Evolutionary conservation across 2,113 vertebrate genomes (phyloP), one percentile per base, ranked within the genome.

Genomic region (Cavia aperea): DNA sequence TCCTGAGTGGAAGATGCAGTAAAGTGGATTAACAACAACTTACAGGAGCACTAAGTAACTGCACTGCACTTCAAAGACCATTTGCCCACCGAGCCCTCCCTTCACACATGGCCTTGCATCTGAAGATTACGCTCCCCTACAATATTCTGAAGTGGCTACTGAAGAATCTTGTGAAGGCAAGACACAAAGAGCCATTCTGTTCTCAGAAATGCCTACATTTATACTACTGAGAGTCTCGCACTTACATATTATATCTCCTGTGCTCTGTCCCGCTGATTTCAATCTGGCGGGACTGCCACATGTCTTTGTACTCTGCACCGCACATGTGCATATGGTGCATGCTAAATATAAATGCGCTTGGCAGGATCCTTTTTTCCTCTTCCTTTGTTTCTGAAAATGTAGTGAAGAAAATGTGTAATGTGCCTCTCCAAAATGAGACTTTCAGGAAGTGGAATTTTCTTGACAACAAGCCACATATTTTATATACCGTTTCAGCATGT

Each of bases 321-420:
- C 95, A 93, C 95, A 95, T 66, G 68, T 97, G 96, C 87, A 84
- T 96, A 90, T 92, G 94, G 94, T 79, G 78, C 15, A 24, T 94
- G 84, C 87, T 96, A 89, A 85, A 93, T 97, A 96, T 97, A 86
- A 96, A 95, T 88, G 90, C 51, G 93, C 94, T 88, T 83, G 92
- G 92, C 94, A 96, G 16, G 82, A 81, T 89, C 78, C 86, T 91
- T 92, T 93, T 92, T 88, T 10, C 82, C 93, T 93, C 90, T 96
- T 60, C 96, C 92, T 96, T 97, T 97, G 75, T 94, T 97, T 97
- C 96, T 89, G 95, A 90, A 78, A 92, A 95, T 95, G 94, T 84
- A 89, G 91, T 72, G 92, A 92, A 92, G 70, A 93, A 91, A 97
- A 96, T 92, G 95, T 94, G 96, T 92, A 93, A 95, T 91, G 92